These are phyloP conservation scores for Dascillus cervinus DNA, from an alignment of 2,888 invertebrate species.

Conservation along the genomic window DNA sequence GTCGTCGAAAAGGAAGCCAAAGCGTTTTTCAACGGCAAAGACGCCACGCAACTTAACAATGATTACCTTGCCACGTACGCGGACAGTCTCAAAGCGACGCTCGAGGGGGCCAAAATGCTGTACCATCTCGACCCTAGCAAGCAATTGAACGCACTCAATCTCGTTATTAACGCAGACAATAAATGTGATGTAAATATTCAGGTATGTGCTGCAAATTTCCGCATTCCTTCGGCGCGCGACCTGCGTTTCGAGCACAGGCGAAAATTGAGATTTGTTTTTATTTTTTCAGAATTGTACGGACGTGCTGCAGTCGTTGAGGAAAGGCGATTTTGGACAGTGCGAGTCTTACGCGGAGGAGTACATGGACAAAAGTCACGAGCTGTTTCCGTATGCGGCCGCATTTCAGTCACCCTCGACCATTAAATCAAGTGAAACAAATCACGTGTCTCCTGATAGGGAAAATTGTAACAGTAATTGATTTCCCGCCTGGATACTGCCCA, in stretches of 20 bases:
- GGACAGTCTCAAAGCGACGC: slow-evolving; percentile 64
- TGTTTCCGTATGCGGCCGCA: slow-evolving; percentile 73
- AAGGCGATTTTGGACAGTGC: slow-evolving; percentile 73
- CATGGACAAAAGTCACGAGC: slow-evolving; percentile 61
- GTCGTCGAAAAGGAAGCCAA: slow-evolving; percentile 48
- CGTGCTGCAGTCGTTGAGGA: slow-evolving; percentile 67
- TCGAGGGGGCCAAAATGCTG: slow-evolving; percentile 78
- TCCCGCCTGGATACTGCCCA: too few relatives aligned
- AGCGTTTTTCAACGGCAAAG: slow-evolving; percentile 50
- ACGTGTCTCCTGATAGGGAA: slow-evolving; percentile 26
- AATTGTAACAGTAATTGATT: slow-evolving; percentile 33
- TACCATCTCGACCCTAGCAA: slow-evolving; percentile 62
- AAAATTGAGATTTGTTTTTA: neutral
- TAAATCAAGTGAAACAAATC: slow-evolving; percentile 24
- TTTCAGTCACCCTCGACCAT: slow-evolving; percentile 45
- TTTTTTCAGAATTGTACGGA: slow-evolving; percentile 64
- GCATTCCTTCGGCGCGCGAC: neutral
- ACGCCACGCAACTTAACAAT: slow-evolving; percentile 57
- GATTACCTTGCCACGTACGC: slow-evolving; percentile 56
- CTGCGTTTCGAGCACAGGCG: slow-evolving; percentile 1
- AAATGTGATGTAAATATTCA: slow-evolving; percentile 47
- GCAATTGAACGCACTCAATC: slow-evolving; percentile 56
- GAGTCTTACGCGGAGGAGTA: slow-evolving; percentile 62
- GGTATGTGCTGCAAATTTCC: too few relatives aligned
- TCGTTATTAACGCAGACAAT: slow-evolving; percentile 51